Conservation (phyloP, 2,888 invertebrate species). For the Netelia melanura region DNA sequence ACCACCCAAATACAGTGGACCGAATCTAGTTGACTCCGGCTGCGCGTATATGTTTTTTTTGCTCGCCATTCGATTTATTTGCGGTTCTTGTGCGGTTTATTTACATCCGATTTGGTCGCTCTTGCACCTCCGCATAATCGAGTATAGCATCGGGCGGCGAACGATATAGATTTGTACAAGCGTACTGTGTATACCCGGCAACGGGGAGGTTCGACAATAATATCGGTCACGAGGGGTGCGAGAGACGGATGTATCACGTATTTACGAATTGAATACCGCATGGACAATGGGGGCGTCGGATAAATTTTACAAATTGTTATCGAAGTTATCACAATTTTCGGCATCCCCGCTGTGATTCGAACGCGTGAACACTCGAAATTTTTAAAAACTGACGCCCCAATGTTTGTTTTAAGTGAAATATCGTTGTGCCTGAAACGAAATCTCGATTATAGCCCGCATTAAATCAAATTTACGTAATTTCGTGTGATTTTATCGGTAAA, state of each 20-base stretch:
- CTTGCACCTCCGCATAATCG: conserved; percentile 55
- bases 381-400: too few relatives aligned
- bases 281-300: conserved; percentile 32
- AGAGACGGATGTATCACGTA: conserved; percentile 10
- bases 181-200: background rate
- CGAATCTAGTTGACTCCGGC: conserved; percentile 27
- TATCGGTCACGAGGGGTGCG: conserved; percentile 4
- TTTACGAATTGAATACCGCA: conserved; percentile 54
- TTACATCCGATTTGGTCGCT: conserved; percentile 61
- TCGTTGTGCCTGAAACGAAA: too few relatives aligned
- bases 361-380: too few relatives aligned
- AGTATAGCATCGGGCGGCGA: background rate
- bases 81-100: conserved; percentile 48
- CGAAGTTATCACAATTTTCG: background rate
- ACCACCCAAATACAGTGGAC: conserved; percentile 19
- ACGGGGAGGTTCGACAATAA: conserved; percentile 15
- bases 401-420: too few relatives aligned
- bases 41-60: conserved; percentile 6
- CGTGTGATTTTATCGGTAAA: too few relatives aligned
- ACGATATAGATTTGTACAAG: background rate
- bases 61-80: conserved; percentile 44
- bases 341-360: background rate
- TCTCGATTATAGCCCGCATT: too few relatives aligned
- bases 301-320: conserved; percentile 24
- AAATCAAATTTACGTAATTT: too few relatives aligned